Percentiles rank a stretch among this genome's conserved stretches.
phyloP scores from a whole-genome alignment of 2,113 vertebrate species.

The Trachemys scripta region DNA sequence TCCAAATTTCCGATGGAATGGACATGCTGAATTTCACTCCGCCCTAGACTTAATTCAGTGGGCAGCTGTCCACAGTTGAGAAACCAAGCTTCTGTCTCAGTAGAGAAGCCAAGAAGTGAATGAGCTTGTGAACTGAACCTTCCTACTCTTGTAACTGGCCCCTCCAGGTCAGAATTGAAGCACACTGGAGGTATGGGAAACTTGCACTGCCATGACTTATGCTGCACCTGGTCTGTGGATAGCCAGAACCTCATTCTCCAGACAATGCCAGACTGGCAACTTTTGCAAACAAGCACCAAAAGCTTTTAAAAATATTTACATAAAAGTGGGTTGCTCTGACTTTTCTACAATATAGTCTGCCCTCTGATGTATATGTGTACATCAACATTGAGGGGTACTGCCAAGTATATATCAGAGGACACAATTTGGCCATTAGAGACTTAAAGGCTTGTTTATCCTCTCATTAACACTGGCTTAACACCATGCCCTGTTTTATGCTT shows the following conservation, averaged over 20 bases:
- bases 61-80: background rate
- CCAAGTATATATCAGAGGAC: conserved; percentile 4
- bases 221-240: background rate
- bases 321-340: background rate
- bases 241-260: background rate
- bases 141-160: conserved; percentile 24
- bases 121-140: conserved; percentile 9
- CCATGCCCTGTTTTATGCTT: background rate
- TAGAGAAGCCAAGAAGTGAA: conserved; percentile 40
- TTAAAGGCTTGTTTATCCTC: background rate
- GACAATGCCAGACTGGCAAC: background rate
- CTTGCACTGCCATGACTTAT: fast-evolving
- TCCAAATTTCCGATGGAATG: background rate
- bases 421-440: conserved; percentile 19
- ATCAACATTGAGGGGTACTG: background rate
- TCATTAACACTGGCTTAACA: background rate
- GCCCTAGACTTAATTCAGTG: background rate
- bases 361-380: background rate
- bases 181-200: background rate
- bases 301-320: background rate
- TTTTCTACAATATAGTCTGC: background rate
- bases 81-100: conserved; percentile 19
- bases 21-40: conserved; percentile 14
- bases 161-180: background rate
- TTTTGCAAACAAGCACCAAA: background rate